Base-by-base conservation (phyloP, 2,888 invertebrate species). In the Ischnura elegans region DNA sequence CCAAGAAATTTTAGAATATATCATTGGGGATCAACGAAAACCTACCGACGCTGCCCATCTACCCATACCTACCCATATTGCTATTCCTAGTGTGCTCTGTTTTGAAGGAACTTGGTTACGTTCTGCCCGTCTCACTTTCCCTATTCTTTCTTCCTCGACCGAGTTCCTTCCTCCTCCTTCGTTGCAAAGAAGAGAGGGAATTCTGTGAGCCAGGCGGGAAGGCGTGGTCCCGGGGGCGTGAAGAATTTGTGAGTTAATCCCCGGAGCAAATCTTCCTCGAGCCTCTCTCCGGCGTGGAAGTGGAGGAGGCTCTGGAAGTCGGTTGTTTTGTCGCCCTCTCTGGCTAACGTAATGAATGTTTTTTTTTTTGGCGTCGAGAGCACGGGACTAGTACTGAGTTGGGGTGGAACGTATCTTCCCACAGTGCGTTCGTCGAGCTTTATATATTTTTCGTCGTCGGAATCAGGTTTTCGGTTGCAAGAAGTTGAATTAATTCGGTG, bases 201-300 rank as follows among this genome's bases (percentile, higher is more conserved):
- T 76, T 36, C 25, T 25, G 10, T 25, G 29, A 76, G 76, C 76
- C 29, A 76, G 36, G n/a, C 76, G 36, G 36, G 36, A 76, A 13
- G 36, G 29, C 16, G 13, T 76, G 76, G 76, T 61, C 76, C n/a
- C 25, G 3, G 25, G 21, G 76, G 76, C 76, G 76, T 76, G 76
- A 76, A 76, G 10, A 76, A 76, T 36, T 76, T 76, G 76, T 61
- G 87, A 87, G 87, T 61, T 90, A 90, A 90, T 90, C 90, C 61
- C 90, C 66, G 42, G 19, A 61, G 61, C 21, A 25, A 76, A 76
- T 76, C 76, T 76, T 76, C 76, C 29, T 36, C 36, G 29, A 36
- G 29, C 13, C 16, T 13, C 16, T 19, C 16, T 13, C 19, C 16
- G 51, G 29, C 29, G 36, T 13, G 36, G 36, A 1, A 36, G 0